Conservation (phyloP, 2,797 vertebrate genomes). For the Monodelphis domestica region DNA sequence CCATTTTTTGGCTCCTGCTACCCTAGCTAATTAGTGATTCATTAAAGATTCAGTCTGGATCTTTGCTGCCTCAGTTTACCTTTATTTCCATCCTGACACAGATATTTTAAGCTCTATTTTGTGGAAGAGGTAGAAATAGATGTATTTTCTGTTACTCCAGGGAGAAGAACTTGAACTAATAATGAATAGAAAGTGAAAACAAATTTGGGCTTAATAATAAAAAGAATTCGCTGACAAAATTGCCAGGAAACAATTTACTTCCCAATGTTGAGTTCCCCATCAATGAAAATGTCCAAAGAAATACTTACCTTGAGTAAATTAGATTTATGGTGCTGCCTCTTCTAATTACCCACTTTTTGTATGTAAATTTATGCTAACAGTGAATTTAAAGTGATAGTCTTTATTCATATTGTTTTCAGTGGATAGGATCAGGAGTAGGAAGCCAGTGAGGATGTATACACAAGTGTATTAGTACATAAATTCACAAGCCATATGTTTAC, state of each 20-base stretch:
- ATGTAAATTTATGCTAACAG: not conserved
- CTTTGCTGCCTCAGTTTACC: not conserved
- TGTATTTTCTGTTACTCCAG: constrained; percentile 6
- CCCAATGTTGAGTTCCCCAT: not conserved
- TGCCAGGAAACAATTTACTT: not conserved
- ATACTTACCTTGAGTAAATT: not conserved
- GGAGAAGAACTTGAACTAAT: constrained; percentile 5
- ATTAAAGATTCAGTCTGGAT: not conserved
- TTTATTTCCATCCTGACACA: not conserved
- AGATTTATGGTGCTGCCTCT: not conserved
- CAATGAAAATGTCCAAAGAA: not conserved
- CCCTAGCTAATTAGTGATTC: not conserved
- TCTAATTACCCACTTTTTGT: not conserved
- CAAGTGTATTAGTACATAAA: not conserved
- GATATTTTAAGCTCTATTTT: not conserved
- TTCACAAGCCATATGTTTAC: not conserved
- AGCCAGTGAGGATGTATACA: not conserved
- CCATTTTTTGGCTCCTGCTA: not conserved
- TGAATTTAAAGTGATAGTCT: not conserved
- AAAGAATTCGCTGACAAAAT: constrained; percentile 13
- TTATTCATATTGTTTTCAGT: not conserved
- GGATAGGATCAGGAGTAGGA: not conserved
- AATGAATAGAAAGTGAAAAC: not conserved
- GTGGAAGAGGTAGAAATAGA: not conserved
- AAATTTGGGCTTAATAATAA: constrained; percentile 18